Percentiles rank a stretch among this genome's conserved stretches.
These are phyloP conservation scores for Microcebus jonahi DNA, from an alignment of 2,113 vertebrate genomes.

Conservation along the genomic window DNA sequence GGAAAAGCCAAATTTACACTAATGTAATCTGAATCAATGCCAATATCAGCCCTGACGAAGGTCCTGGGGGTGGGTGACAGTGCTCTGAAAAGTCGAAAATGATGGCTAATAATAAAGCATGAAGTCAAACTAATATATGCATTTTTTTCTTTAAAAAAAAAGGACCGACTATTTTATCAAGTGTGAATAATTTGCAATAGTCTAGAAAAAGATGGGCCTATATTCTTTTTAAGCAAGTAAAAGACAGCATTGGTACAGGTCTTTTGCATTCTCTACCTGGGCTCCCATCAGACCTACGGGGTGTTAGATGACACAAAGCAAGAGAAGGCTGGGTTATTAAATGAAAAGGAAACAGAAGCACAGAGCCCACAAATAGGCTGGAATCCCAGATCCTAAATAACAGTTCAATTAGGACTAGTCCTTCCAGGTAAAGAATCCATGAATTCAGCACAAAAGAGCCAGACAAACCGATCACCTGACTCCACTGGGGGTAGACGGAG, in stretches of 20 bases:
- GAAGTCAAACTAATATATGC: conserved; percentile 37
- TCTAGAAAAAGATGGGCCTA: neutral
- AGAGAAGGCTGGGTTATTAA: neutral
- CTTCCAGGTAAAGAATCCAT: neutral
- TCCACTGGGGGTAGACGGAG: neutral
- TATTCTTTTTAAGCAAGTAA: conserved; percentile 21
- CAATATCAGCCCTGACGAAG: conserved; percentile 31
- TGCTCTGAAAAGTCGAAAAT: conserved; percentile 43
- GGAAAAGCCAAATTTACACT: conserved; percentile 66
- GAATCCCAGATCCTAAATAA: neutral
- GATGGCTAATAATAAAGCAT: conserved; percentile 49
- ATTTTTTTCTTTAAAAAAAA: neutral
- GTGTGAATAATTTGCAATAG: neutral
- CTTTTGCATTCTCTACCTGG: neutral
- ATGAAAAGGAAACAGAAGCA: neutral
- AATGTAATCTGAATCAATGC: conserved; percentile 57
- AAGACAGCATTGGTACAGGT: neutral
- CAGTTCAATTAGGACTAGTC: neutral
- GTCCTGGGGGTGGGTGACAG: conserved; percentile 38
- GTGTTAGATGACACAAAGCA: neutral
- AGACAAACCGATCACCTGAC: neutral
- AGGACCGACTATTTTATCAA: neutral
- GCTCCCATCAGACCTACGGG: neutral
- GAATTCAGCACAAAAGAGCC: neutral
- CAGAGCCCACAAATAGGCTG: neutral